Evolutionary conservation across 2,888 invertebrate genomes (phyloP).

Genomic region (Morpho achilles): DNA sequence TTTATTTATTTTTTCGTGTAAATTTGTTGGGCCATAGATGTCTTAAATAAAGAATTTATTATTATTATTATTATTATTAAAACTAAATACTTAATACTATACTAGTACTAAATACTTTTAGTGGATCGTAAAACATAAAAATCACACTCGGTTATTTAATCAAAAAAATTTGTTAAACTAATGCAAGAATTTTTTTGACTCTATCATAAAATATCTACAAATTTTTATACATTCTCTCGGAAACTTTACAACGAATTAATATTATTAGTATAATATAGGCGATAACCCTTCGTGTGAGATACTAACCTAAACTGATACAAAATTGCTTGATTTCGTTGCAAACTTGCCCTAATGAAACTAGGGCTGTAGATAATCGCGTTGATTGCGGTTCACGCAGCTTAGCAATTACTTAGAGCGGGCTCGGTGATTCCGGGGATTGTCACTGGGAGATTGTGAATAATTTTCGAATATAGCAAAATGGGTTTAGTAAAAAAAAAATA

Average conservation of each 20-base stretch:
- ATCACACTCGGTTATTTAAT: too few species aligned
- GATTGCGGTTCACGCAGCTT: conserved; percentile 59
- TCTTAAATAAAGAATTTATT: too few species aligned
- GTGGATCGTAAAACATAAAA: too few species aligned
- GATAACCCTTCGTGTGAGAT: not conserved
- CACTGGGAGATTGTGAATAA: conserved; percentile 7
- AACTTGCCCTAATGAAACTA: conserved; percentile 24
- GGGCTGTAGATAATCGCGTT: conserved; percentile 66
- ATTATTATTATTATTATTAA: too few species aligned
- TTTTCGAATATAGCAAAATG: conserved; percentile 3
- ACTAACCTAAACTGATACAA: conserved; percentile 11
- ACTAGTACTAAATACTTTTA: too few species aligned
- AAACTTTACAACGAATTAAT: not conserved
- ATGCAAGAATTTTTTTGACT: too few species aligned
- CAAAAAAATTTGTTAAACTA: too few species aligned
- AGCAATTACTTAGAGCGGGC: conserved; percentile 67
- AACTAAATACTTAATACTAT: too few species aligned
- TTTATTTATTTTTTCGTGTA: too few species aligned
- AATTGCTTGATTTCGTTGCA: conserved; percentile 10
- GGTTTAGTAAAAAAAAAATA: not conserved
- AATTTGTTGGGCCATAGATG: too few species aligned
- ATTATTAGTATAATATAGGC: conserved; percentile 8
- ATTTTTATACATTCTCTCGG: too few species aligned
- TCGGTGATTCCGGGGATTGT: conserved; percentile 28
- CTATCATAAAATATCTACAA: too few species aligned